Percentiles rank a stretch among this genome's conserved stretches.
Evolutionary conservation across 2,888 invertebrate genomes (phyloP).

Genomic region (Tetranychus piercei): DNA sequence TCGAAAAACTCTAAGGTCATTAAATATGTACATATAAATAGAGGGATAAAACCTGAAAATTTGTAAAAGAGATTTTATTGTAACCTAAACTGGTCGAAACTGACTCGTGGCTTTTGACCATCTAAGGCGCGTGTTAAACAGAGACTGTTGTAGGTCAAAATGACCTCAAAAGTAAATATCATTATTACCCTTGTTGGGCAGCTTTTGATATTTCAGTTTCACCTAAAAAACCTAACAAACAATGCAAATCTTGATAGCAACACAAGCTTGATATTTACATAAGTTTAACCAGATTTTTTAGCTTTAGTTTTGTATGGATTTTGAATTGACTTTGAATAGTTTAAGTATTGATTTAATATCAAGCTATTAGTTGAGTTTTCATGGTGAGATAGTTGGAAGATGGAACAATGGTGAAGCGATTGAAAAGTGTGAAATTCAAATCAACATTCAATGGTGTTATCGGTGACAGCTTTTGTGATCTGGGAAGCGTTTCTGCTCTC

Average conservation of each 20-base stretch:
- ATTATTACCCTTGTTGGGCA: too few species aligned
- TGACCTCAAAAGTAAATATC: too few species aligned
- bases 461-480: not conserved
- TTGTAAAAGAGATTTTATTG: not conserved
- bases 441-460: not conserved
- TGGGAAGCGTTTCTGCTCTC: not conserved
- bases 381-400: not conserved
- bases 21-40: not conserved
- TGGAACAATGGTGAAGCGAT: not conserved
- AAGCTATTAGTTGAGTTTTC: not conserved
- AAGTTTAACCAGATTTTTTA: too few species aligned
- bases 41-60: not conserved
- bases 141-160: too few species aligned
- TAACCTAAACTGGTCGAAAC: not conserved
- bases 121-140: not conserved
- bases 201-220: too few species aligned
- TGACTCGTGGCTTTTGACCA: not conserved
- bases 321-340: too few species aligned
- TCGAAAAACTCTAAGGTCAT: too few species aligned
- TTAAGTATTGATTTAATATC: too few species aligned
- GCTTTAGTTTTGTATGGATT: too few species aligned
- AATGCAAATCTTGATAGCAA: too few species aligned
- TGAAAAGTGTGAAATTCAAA: not conserved
- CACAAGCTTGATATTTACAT: too few species aligned
- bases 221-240: too few species aligned